Conservation (phyloP, 1,140 invertebrate genomes). For the Drosophila sp. region DNA sequence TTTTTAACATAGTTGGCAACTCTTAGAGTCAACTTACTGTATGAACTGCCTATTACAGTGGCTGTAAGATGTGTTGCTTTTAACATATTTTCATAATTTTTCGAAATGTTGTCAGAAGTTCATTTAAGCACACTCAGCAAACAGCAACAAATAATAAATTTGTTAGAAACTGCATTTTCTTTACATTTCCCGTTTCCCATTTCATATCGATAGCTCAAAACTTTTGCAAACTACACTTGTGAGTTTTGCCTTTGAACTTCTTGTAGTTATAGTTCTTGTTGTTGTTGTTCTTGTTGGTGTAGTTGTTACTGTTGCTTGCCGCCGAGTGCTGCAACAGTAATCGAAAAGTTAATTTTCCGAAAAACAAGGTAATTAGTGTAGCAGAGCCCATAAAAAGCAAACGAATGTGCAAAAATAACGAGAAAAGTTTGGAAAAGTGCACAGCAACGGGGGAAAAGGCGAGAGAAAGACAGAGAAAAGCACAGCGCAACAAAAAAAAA, state of each 20-base stretch:
- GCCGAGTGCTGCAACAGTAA: constrained; percentile 62
- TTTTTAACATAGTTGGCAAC: constrained; percentile 15
- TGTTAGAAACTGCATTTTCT: constrained; percentile 19
- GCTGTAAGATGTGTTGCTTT: constrained; percentile 42
- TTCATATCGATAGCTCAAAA: constrained; percentile 55
- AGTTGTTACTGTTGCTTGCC: constrained; percentile 20
- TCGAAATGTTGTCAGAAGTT: constrained; percentile 43
- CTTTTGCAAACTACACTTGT: constrained; percentile 65
- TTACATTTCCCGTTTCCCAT: constrained; percentile 18
- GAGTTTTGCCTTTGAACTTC: constrained; percentile 44
- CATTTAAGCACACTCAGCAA: constrained; percentile 41
- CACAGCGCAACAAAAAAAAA: constrained; percentile 53
- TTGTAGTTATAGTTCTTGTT: constrained; percentile 11
- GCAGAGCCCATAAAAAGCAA: constrained; percentile 78
- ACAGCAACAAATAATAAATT: constrained; percentile 62
- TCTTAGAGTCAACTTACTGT: constrained; percentile 7
- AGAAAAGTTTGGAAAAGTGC: constrained; percentile 73
- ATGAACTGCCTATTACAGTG: constrained; percentile 20
- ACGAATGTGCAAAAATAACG: constrained; percentile 82
- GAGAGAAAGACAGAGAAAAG: constrained; percentile 42
- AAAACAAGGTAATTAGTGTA: constrained; percentile 83
- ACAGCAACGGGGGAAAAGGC: constrained; percentile 13
- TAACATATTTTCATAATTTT: constrained; percentile 69
- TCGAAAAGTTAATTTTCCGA: constrained; percentile 82
- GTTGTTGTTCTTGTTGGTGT: not conserved